A percentile compares a stretch with the other conserved stretches of the same genome.
phyloP scores from a whole-genome alignment of 2,113 vertebrate genomes.

The Dendropsophus ebraccatus region DNA sequence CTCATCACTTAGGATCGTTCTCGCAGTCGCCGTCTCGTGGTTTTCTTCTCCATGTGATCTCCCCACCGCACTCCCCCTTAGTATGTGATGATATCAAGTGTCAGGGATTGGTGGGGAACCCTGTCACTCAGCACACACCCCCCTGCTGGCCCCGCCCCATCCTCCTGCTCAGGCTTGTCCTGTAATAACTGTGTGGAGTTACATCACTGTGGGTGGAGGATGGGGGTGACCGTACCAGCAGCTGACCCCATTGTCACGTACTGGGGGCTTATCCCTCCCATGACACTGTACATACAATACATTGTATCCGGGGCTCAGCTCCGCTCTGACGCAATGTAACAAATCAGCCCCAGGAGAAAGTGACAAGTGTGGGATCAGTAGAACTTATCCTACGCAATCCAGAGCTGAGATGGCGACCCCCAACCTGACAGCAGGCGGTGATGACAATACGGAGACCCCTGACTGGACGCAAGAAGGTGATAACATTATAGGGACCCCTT shows the following conservation, averaged over 20 bases:
- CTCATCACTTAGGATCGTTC: neutral
- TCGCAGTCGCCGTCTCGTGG: too few relatives aligned
- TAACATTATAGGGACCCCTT: too few relatives aligned
- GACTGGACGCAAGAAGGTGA: too few relatives aligned
- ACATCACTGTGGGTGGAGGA: conserved; percentile 41
- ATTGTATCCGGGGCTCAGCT: neutral
- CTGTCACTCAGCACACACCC: conserved; percentile 39
- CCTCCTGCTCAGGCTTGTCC: conserved; percentile 13
- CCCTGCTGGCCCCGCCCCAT: neutral
- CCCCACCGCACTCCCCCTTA: neutral
- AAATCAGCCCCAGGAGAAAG: too few relatives aligned
- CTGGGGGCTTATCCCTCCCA: neutral
- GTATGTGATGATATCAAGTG: conserved; percentile 10
- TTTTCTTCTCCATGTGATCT: conserved; percentile 1
- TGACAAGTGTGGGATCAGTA: too few relatives aligned
- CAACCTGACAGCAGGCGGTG: too few relatives aligned
- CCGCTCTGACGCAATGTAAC: neutral
- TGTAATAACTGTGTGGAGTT: conserved; percentile 22
- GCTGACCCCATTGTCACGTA: neutral
- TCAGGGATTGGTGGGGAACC: neutral
- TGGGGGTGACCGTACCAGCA: too few relatives aligned
- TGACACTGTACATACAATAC: neutral
- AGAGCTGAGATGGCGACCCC: too few relatives aligned
- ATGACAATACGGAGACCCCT: too few relatives aligned
- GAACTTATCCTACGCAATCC: too few relatives aligned